A percentile compares a stretch with the other conserved stretches of the same genome.
Conservation (phyloP, 2,888 invertebrate genomes). For the Colletes collaris region DNA sequence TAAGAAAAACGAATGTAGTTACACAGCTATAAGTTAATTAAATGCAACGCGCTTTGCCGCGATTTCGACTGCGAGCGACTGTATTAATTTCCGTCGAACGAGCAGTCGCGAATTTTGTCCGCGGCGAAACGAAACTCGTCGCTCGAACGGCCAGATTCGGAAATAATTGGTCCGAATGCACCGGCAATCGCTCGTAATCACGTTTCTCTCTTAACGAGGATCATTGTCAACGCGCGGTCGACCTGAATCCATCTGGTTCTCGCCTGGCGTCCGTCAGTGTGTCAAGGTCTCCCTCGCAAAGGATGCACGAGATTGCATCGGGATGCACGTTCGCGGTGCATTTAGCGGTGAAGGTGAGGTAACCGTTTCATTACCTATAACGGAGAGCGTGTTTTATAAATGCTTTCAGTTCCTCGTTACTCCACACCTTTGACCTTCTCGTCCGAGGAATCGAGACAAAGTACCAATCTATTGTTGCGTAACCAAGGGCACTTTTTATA, state of each 20-base stretch:
- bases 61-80: too few relatives aligned
- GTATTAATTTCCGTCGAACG: background rate
- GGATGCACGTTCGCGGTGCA: conserved; percentile 49
- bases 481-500: background rate
- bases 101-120: conserved; percentile 7
- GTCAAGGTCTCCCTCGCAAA: conserved; percentile 64
- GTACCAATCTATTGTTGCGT: conserved; percentile 4
- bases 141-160: conserved; percentile 3
- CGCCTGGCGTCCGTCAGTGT: conserved; percentile 61
- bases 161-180: conserved; percentile 58
- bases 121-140: conserved; percentile 13
- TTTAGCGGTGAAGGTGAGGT: conserved; percentile 46
- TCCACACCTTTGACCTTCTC: conserved; percentile 25
- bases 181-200: conserved; percentile 56
- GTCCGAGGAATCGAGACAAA: background rate
- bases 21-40: too few relatives aligned
- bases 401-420: background rate
- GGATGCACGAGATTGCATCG: conserved; percentile 64
- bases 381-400: conserved; percentile 7
- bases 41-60: too few relatives aligned
- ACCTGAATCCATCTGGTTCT: conserved; percentile 64
- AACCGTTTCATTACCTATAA: conserved; percentile 32
- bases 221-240: conserved; percentile 64
- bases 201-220: conserved; percentile 67
- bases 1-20: too few relatives aligned